phyloP scores from a whole-genome alignment of 2,888 invertebrate species.

The Agriopis aurantiaria region DNA sequence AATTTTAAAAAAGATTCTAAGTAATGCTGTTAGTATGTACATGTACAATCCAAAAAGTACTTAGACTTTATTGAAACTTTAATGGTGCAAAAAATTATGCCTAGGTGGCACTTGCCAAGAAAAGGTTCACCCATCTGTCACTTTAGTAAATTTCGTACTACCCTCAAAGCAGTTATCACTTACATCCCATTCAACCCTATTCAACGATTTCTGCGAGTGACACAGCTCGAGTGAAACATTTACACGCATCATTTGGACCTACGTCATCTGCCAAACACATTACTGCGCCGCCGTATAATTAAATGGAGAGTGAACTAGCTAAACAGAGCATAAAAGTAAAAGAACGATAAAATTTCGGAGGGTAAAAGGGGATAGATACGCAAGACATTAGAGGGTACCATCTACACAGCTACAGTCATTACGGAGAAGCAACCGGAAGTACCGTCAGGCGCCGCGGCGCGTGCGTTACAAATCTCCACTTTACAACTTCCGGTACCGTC shows the following conservation, averaged over 20 bases:
- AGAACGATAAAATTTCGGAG: conserved; percentile 58
- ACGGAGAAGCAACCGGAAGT: conserved; percentile 77
- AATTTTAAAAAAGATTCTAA: no score
- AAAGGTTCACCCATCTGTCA: conserved; percentile 16
- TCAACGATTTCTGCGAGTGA: conserved; percentile 38
- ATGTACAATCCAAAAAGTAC: not conserved
- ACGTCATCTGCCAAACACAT: conserved; percentile 75
- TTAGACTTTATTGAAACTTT: not conserved
- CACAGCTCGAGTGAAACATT: conserved; percentile 50
- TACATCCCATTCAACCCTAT: conserved; percentile 38
- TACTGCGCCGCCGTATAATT: conserved; percentile 71
- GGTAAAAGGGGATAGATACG: conserved; percentile 47
- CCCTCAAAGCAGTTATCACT: conserved; percentile 29
- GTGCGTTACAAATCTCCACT: conserved; percentile 87
- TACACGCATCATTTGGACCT: conserved; percentile 63
- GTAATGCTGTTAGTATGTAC: not conserved
- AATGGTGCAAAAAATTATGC: not conserved
- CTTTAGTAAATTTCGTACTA: conserved; percentile 16
- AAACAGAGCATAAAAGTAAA: conserved; percentile 82
- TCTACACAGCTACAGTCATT: conserved; percentile 71
- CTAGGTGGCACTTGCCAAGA: not conserved
- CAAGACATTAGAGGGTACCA: conserved; percentile 58
- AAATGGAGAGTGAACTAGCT: conserved; percentile 78
- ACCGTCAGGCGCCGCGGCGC: conserved; percentile 82
- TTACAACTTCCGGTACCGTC: conserved; percentile 81